phyloP scores from a whole-genome alignment of 2,113 vertebrate genomes.

The Catagonus wagneri region DNA sequence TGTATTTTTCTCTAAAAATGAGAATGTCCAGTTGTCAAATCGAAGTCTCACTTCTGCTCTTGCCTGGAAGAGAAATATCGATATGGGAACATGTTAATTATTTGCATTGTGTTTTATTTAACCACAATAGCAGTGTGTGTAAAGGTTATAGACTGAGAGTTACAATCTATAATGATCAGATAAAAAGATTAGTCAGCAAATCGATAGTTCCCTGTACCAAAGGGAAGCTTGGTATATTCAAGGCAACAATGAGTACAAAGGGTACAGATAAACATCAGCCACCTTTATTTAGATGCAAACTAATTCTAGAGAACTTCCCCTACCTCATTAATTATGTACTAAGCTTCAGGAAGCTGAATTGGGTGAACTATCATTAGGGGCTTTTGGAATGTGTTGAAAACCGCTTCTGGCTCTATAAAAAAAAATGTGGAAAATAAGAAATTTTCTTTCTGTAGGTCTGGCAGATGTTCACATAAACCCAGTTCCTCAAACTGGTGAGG shows the following conservation, averaged over 20 bases:
- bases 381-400: conserved; percentile 74
- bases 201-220: conserved; percentile 82
- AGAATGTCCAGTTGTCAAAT: conserved; percentile 78
- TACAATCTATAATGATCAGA: conserved; percentile 88
- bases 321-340: conserved; percentile 86
- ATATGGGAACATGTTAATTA: conserved; percentile 82
- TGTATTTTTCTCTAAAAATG: conserved; percentile 86
- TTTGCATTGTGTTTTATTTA: conserved; percentile 86
- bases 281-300: conserved; percentile 87
- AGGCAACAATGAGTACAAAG: conserved; percentile 83
- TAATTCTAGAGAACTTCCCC: conserved; percentile 81
- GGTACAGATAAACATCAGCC: conserved; percentile 84
- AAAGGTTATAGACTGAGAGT: conserved; percentile 88
- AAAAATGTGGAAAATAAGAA: conserved; percentile 53
- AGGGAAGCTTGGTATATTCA: conserved; percentile 85
- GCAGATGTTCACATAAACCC: conserved; percentile 37
- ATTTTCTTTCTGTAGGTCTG: not conserved
- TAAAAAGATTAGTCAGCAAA: conserved; percentile 89
- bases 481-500: conserved; percentile 21
- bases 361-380: conserved; percentile 67
- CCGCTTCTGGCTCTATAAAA: conserved; percentile 38
- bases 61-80: conserved; percentile 76
- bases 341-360: conserved; percentile 73
- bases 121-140: conserved; percentile 80
- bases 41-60: conserved; percentile 60